Evolutionary conservation across 2,888 invertebrate species (phyloP), one percentile per base, ranked within the genome.

Genomic region (Megamerina dolium): DNA sequence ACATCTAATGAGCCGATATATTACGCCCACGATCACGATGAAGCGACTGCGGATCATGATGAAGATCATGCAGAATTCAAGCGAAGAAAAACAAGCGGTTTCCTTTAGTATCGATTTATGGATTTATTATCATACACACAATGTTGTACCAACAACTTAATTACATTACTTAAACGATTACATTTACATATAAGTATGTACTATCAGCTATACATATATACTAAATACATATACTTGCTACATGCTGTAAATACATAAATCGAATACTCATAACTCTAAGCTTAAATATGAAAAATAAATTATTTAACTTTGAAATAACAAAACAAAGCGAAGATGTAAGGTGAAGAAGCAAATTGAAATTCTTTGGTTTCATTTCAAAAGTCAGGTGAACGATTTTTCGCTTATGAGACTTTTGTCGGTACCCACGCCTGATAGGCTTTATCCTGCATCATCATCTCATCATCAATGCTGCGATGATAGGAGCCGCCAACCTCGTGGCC

Each of bases 391-490:
- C 36, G 29, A 14, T 30, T 46, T 50, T n/a, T n/a, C n/a, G n/a
- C n/a, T n/a, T 45, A 49, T 41, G 51, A 48, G 17, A 46, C 14
- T 29, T 51, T 52, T 44, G 58, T 43, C 17, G 72, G 71, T 49
- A 65, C 58, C 60, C 79, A 75, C 33, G 77, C 78, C 53, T 75
- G 75, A 59, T 80, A 81, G 17, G 80, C 80, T 59, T 79, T 77
- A 38, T 81, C 80, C 55, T 81, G 80, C 57, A 78, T 79, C 31
- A 78, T 74, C 41, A 78, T 77, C 57, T 79, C 81, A 55, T 70
- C 68, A 38, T 77, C 77, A 46, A 77, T 77, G 60, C 64, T 72
- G 55, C 80, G 78, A 64, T 80, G 80, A 21, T 79, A 79, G 41
- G 72, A 68, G 27, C 77, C 76, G 8, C 79, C 75, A 34, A 78